A percentile compares a stretch with the other conserved stretches of the same genome.
Evolutionary conservation across 2,797 vertebrate species (phyloP).

Genomic region (Cuniculus paca): DNA sequence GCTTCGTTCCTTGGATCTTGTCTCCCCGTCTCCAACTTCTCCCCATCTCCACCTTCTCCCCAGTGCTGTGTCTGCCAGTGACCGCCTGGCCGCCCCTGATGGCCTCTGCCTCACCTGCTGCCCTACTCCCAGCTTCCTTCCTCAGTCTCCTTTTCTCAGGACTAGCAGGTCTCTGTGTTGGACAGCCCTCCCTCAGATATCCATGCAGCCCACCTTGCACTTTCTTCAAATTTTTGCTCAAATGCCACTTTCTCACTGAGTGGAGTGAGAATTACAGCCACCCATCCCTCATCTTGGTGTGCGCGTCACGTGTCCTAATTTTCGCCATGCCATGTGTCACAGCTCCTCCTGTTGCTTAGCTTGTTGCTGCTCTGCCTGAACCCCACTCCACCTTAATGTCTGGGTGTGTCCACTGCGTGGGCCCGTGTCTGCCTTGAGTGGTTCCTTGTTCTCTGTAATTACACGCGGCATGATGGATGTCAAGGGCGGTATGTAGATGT

Average conservation of each 20-base stretch:
- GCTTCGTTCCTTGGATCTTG: neutral
- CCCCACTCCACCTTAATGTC: neutral
- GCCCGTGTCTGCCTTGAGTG: neutral
- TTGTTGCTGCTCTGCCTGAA: neutral
- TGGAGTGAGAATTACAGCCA: neutral
- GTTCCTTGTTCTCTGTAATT: neutral
- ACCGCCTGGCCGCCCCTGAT: neutral
- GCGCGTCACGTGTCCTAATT: neutral
- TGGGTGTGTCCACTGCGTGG: no score
- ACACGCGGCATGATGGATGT: neutral
- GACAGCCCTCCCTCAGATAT: neutral
- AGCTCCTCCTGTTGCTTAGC: neutral
- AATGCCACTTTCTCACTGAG: neutral
- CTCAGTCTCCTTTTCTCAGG: neutral
- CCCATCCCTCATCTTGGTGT: neutral
- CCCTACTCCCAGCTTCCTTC: neutral
- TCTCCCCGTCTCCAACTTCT: neutral
- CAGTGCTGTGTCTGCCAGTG: neutral
- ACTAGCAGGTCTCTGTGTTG: fast-evolving
- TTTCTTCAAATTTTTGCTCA: neutral
- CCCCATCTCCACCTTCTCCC: neutral
- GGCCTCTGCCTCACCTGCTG: fast-evolving
- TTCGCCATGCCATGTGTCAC: neutral
- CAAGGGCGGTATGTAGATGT: neutral
- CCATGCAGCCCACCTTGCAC: neutral